Conservation (phyloP, 2,888 invertebrate genomes). For the Mechanitis messenoides region DNA sequence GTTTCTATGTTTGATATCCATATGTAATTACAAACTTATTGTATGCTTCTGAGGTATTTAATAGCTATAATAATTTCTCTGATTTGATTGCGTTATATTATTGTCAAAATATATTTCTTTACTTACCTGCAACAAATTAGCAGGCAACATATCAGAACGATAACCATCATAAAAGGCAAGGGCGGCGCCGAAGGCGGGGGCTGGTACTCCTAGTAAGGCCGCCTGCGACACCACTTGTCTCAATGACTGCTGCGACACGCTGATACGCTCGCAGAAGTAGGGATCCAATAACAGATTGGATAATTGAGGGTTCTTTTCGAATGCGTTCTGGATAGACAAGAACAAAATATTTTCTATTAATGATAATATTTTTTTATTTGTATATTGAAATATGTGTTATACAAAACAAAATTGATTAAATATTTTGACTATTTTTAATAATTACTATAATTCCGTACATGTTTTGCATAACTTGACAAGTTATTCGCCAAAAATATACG, state of each 20-base stretch:
- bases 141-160: slow-evolving; percentile 89
- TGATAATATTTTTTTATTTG: background rate
- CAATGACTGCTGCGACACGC: slow-evolving; percentile 88
- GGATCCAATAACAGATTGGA: slow-evolving; percentile 93
- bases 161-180: slow-evolving; percentile 99
- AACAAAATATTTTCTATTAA: background rate
- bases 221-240: slow-evolving; percentile 86
- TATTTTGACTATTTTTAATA: too few species aligned
- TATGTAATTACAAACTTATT: too few species aligned
- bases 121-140: slow-evolving; percentile 92
- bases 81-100: too few species aligned
- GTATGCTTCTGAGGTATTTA: too few species aligned
- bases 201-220: slow-evolving; percentile 90
- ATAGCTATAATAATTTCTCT: too few species aligned
- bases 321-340: slow-evolving; percentile 82
- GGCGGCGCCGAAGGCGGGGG: slow-evolving; percentile 94
- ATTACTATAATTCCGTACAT: too few species aligned
- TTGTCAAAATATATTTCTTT: too few species aligned
- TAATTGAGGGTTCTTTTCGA: slow-evolving; percentile 90
- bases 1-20: too few species aligned
- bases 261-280: slow-evolving; percentile 92
- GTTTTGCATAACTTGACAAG: too few species aligned
- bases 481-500: too few species aligned
- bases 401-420: too few species aligned
- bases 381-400: too few species aligned